A percentile compares a stretch with the other conserved stretches of the same genome.
Conservation (phyloP, 92 coral and sea anemone species). For the Porites divaricata region DNA sequence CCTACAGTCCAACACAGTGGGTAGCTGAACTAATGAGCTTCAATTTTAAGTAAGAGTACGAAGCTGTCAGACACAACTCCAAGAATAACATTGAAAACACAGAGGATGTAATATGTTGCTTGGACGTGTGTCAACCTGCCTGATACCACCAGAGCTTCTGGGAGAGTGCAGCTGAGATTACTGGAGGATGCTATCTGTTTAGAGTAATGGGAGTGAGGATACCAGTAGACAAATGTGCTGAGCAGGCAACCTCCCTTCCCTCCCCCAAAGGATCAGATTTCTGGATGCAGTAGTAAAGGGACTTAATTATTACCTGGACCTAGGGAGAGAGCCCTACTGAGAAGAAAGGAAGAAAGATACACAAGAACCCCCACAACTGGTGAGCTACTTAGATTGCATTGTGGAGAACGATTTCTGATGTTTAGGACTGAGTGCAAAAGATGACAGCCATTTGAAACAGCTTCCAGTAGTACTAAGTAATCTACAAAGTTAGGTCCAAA, state of each 20-base stretch:
- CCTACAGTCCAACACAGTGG: slow-evolving; percentile 38
- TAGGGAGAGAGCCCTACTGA: slow-evolving; percentile 23
- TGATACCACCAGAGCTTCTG: slow-evolving; percentile 55
- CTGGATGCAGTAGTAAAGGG: slow-evolving; percentile 20
- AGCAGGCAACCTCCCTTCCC: slow-evolving; percentile 53
- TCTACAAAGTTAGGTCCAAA: slow-evolving; percentile 31
- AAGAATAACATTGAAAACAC: slow-evolving; percentile 19
- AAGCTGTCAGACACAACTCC: too few relatives aligned
- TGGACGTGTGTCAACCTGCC: neutral
- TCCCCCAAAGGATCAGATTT: slow-evolving; percentile 26
- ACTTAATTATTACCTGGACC: slow-evolving; percentile 42
- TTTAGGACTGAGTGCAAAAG: slow-evolving; percentile 25
- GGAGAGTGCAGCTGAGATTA: slow-evolving; percentile 35
- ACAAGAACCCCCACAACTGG: slow-evolving; percentile 12
- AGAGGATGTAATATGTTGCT: slow-evolving; percentile 13
- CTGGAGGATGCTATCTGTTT: slow-evolving; percentile 17
- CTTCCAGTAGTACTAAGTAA: slow-evolving; percentile 51
- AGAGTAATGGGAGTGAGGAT: too few relatives aligned
- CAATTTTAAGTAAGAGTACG: too few relatives aligned
- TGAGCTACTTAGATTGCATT: slow-evolving; percentile 22
- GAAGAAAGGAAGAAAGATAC: slow-evolving; percentile 24
- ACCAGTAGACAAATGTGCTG: slow-evolving; percentile 16
- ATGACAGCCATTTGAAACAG: slow-evolving; percentile 8
- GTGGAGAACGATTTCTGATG: slow-evolving; percentile 44
- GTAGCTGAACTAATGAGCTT: too few relatives aligned